Evolutionary conservation across 2,113 vertebrate genomes (phyloP), one percentile per base, ranked within the genome.

Genomic region (Apus apus): DNA sequence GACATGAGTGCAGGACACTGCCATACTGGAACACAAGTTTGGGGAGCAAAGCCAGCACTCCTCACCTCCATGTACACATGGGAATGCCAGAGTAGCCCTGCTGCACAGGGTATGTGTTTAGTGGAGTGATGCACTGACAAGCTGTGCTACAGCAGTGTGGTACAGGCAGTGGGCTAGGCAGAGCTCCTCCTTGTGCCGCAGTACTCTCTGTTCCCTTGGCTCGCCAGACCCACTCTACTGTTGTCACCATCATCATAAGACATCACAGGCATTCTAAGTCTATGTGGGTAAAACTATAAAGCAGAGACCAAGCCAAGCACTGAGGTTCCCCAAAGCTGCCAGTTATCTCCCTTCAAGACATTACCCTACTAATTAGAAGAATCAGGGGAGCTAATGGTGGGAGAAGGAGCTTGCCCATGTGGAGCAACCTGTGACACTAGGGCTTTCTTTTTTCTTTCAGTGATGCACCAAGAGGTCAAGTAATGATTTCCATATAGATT

Each of bases 21-120:
- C 34, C 11, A 1, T 19, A 15, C 16, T 43, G 32, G 2, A 27
- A 12, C 11, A 1, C 1, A 2, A 13, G 17, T 77, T 4, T 45
- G n/a, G 8, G 26, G 18, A 38, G 13, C 5, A 36, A 45, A 74
- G 46, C 15, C 65, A 87, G 74, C 20, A 13, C 11, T 62, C 26
- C 25, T 65, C n/a, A 34, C 4, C 23, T 51, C n/a, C 1, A 4
- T 46, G 23, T 17, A 27, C 0, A 0, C 0, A 0, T 15, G 18
- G 22, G n/a, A 83, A 74, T 68, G 17, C 36, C 53, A 2, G 2
- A 2, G 2, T 17, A 71, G 17, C 13, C 7, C 3, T 5, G 9
- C 6, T 26, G 46, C 25, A 36, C 13, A 8, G 27, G 1, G 1
- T 18, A 38, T 0, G 9, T 16, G 7, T 32, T 53, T 20, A 27